Conservation (phyloP, 1,140 invertebrate genomes). For the Antheraea pernyi region DNA sequence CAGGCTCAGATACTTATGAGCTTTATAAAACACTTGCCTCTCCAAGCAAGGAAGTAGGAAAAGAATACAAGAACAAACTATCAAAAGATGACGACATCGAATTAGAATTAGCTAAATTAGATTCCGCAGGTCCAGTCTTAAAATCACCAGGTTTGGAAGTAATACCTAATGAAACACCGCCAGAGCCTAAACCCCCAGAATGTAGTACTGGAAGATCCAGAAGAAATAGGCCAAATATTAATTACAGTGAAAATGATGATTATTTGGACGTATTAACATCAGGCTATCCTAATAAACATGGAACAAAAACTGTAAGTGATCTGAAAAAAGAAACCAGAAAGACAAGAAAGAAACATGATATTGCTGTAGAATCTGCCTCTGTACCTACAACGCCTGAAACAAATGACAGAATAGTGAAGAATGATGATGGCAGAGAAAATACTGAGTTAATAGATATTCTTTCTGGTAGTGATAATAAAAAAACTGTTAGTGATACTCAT, state of each 20-base stretch:
- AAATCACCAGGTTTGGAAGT: slow-evolving; percentile 53
- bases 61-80: slow-evolving; percentile 43
- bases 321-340: slow-evolving; percentile 63
- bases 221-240: slow-evolving; percentile 75
- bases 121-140: slow-evolving; percentile 44
- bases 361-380: slow-evolving; percentile 24
- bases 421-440: slow-evolving; percentile 51
- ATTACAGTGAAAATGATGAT: slow-evolving; percentile 79
- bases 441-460: slow-evolving; percentile 63
- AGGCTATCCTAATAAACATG: slow-evolving; percentile 44
- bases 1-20: slow-evolving; percentile 76
- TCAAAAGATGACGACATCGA: slow-evolving; percentile 57
- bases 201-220: slow-evolving; percentile 59
- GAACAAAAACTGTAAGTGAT: slow-evolving; percentile 61
- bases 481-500: slow-evolving; percentile 33
- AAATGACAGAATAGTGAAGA: slow-evolving; percentile 35
- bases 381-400: slow-evolving; percentile 33
- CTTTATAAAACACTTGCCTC: slow-evolving; percentile 75
- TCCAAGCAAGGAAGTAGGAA: slow-evolving; percentile 50
- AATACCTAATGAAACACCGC: slow-evolving; percentile 53
- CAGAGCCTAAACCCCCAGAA: slow-evolving; percentile 71
- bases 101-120: slow-evolving; percentile 59
- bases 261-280: slow-evolving; percentile 59
- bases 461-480: slow-evolving; percentile 42
- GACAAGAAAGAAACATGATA: slow-evolving; percentile 55